phyloP scores from a whole-genome alignment of 2,888 invertebrate genomes.

The Dichetophora obliterata region DNA sequence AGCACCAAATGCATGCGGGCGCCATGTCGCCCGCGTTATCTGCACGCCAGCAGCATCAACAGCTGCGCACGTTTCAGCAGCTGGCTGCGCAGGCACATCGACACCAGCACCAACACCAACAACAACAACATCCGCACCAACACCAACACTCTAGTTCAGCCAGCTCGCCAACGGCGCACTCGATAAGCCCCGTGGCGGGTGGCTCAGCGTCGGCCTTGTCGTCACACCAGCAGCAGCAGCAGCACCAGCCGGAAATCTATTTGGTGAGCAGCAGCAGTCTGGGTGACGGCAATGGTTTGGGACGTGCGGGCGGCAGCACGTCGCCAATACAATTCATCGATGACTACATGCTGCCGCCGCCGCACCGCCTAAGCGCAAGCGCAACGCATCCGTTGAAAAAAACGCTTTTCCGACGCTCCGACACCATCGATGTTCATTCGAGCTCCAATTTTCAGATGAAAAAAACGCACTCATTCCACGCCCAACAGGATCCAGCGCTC shows the following conservation, averaged over 20 bases:
- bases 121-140: constrained; percentile 47
- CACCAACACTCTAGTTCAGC: constrained; percentile 60
- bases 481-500: constrained; percentile 67
- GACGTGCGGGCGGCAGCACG: constrained; percentile 53
- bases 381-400: constrained; percentile 65
- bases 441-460: constrained; percentile 69
- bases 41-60: constrained; percentile 65
- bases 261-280: constrained; percentile 68
- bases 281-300: constrained; percentile 62
- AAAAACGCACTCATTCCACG: constrained; percentile 70
- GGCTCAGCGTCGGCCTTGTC: constrained; percentile 39
- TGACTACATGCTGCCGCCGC: constrained; percentile 52
- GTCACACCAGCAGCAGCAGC: constrained; percentile 45
- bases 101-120: constrained; percentile 53
- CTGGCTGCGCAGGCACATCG: constrained; percentile 50
- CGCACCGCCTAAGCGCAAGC: constrained; percentile 50
- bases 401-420: constrained; percentile 68
- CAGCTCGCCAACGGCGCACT: constrained; percentile 64
- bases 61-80: constrained; percentile 57
- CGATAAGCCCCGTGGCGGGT: constrained; percentile 61
- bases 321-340: constrained; percentile 59
- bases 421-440: constrained; percentile 70
- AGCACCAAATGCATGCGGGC: constrained; percentile 60
- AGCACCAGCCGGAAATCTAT: constrained; percentile 67
- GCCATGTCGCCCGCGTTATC: constrained; percentile 64